These are phyloP conservation scores for Eurystomus gularis DNA, from an alignment of 2,113 vertebrate genomes.

Conservation along the genomic window DNA sequence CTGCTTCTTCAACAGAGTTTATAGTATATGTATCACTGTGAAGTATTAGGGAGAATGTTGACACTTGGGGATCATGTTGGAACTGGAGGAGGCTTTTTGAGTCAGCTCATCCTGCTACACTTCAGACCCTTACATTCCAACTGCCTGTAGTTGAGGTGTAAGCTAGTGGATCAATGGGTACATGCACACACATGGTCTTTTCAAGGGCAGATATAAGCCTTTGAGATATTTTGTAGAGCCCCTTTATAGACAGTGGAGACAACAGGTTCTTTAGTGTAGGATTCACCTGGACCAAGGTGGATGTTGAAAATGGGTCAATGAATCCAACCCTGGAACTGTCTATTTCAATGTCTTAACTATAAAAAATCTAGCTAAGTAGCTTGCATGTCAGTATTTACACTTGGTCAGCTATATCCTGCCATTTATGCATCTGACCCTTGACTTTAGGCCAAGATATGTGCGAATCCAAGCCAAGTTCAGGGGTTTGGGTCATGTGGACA, in stretches of 20 bases:
- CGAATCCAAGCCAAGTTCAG: neutral
- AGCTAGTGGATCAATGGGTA: neutral
- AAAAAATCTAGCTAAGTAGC: neutral
- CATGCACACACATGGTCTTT: rapidly evolving
- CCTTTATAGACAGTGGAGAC: neutral
- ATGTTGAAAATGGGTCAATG: neutral
- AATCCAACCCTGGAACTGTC: neutral
- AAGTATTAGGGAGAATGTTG: neutral
- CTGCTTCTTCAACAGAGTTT: neutral
- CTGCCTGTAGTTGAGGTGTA: neutral
- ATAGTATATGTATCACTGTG: neutral
- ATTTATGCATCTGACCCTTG: neutral
- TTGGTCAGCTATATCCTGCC: neutral
- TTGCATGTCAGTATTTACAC: neutral
- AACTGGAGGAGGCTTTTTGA: neutral
- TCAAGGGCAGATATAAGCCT: neutral
- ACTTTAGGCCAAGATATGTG: neutral
- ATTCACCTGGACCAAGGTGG: neutral
- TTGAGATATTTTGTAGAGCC: neutral
- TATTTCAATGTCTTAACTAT: neutral
- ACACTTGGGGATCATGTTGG: neutral
- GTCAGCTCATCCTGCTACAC: neutral
- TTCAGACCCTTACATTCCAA: neutral
- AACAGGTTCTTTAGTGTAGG: neutral
- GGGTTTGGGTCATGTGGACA: neutral